Evolutionary conservation across 2,113 vertebrate genomes (phyloP), one percentile per base, ranked within the genome.

Genomic region (Labrus mixtus): DNA sequence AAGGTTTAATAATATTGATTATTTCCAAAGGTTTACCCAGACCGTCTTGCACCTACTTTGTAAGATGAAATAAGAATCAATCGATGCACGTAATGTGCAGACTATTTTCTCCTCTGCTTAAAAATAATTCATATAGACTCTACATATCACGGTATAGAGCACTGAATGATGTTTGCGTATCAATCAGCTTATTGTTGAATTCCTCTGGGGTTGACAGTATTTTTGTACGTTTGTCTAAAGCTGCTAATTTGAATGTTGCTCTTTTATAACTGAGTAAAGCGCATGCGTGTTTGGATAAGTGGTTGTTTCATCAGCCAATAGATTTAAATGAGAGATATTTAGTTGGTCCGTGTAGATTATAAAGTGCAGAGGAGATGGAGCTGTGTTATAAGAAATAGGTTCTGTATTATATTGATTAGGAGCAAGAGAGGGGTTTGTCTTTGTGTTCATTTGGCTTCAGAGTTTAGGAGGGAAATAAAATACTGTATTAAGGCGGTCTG

Each of bases 231-330:
- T 73, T 79, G 61, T 78, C 19, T 37, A 1, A 80, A 78, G 81
- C 76, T 86, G 72, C 78, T 77, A 29, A 76, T 81, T 53, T 89
- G 68, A 81, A 85, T 81, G 86, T 82, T 82, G 82, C 46, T 72
- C 86, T 86, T 87, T 82, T 82, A 70, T 84, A 77, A 56, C 15
- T 0, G 12, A 56, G 48, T 72, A 51, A 74, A 73, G 61, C 78
- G 41, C 53, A 56, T 45, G 39, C 59, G 45, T 59, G 58, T 74
- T 83, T 80, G 74, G 36, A 55, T 78, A 80, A 68, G 43, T 9
- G 11, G 48, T 62, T 67, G 68, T 78, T 80, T 43, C 23, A n/a
- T 66, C 60, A 64, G 39, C 57, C 57, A 6, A 16, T 63, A 58
- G 46, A 25, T 48, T 58, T n/a, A 68, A 36, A 67, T 11, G 22